These are phyloP conservation scores for Heliopora coerulea DNA, from an alignment of 92 coral and sea anemone genomes.

Conservation along the genomic window DNA sequence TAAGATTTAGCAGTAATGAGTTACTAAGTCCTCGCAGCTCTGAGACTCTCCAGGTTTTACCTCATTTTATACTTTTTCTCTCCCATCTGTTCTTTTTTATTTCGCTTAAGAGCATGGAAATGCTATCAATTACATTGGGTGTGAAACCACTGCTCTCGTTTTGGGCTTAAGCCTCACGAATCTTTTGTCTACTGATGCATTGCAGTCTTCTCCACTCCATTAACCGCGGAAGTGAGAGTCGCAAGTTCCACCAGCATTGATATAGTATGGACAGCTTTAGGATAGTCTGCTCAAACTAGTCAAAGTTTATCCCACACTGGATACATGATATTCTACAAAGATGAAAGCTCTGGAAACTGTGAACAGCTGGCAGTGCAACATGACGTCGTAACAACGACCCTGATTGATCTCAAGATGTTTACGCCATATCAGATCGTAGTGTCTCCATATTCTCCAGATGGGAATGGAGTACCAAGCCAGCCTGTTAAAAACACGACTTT, in stretches of 20 bases:
- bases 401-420: slow-evolving; percentile 26
- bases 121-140: background rate
- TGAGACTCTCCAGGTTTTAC: background rate
- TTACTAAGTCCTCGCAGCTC: background rate
- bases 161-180: background rate
- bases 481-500: slow-evolving; percentile 6
- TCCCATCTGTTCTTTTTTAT: too few relatives aligned
- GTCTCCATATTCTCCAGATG: slow-evolving; percentile 24
- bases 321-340: slow-evolving; percentile 13
- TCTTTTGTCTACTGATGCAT: background rate
- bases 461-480: slow-evolving; percentile 23
- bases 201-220: slow-evolving; percentile 15
- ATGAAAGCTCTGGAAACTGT: background rate
- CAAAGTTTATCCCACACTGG: background rate
- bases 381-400: background rate
- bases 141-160: background rate
- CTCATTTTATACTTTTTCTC: background rate
- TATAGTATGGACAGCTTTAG: background rate
- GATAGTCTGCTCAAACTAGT: background rate
- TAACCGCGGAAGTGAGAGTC: background rate
- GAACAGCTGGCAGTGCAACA: background rate
- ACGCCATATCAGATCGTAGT: slow-evolving; percentile 39
- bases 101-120: background rate
- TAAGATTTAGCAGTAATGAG: background rate
- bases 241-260: slow-evolving; percentile 6